These are phyloP conservation scores for Lasioglossum vierecki DNA, from an alignment of 2,888 invertebrate genomes.

Conservation along the genomic window DNA sequence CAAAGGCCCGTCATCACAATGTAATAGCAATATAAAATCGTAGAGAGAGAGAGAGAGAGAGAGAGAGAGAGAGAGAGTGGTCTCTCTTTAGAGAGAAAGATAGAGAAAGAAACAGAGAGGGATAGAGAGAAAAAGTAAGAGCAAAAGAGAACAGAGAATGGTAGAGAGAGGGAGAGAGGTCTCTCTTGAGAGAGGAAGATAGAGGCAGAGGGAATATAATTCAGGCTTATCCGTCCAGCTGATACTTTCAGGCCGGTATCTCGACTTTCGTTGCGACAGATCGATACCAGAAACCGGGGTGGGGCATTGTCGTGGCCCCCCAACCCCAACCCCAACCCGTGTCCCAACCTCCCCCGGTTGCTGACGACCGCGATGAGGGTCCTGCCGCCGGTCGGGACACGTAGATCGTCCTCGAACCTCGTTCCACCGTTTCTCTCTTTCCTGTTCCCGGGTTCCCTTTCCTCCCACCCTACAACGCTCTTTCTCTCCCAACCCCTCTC, in stretches of 20 bases:
- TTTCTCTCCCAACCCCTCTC: not conserved
- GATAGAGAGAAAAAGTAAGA: no score
- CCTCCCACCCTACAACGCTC: not conserved
- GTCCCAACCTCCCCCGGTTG: slow-evolving; percentile 61
- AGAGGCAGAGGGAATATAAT: slow-evolving; percentile 48
- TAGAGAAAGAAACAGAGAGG: no score
- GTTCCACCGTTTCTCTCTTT: slow-evolving; percentile 32
- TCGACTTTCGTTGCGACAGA: slow-evolving; percentile 77
- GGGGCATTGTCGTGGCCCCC: slow-evolving; percentile 70
- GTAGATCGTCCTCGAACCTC: slow-evolving; percentile 55
- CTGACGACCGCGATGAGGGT: slow-evolving; percentile 71
- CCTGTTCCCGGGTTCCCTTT: slow-evolving; percentile 1
- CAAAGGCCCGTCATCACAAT: no score
- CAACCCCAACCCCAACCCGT: slow-evolving; percentile 33
- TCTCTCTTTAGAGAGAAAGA: no score
- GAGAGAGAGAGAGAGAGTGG: no score
- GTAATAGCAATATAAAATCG: no score
- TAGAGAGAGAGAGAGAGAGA: no score
- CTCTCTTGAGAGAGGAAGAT: not conserved
- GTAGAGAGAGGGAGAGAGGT: no score
- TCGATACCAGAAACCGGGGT: slow-evolving; percentile 75
- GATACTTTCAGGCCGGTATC: slow-evolving; percentile 73
- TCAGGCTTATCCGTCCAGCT: slow-evolving; percentile 71
- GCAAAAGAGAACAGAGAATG: no score
- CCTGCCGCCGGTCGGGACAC: slow-evolving; percentile 65